These are phyloP conservation scores for Enteromius anoplus DNA, from an alignment of 2,797 vertebrate species.

Conservation along the genomic window DNA sequence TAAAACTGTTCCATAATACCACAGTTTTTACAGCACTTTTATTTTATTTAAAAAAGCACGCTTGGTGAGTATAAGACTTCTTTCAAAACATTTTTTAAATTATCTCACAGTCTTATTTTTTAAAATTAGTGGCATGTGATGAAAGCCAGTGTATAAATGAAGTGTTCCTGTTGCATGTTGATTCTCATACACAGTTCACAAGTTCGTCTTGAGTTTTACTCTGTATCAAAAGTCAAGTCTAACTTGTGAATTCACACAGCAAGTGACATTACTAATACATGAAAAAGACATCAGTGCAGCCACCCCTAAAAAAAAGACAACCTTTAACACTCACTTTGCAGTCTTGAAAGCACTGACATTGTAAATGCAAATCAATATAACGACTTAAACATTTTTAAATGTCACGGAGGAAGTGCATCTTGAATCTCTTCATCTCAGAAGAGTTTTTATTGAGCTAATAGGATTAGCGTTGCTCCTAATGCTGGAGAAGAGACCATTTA, in stretches of 20 bases:
- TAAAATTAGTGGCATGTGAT: background rate
- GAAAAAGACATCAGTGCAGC: too few relatives aligned
- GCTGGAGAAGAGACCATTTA: background rate
- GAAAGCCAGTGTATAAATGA: background rate
- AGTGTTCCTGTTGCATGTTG: background rate
- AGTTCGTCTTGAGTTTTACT: background rate
- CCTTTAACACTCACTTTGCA: background rate
- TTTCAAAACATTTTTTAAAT: background rate
- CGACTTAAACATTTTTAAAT: background rate
- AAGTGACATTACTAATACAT: background rate
- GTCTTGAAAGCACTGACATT: background rate
- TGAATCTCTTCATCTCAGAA: conserved; percentile 23
- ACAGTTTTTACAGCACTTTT: background rate
- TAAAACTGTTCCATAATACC: background rate
- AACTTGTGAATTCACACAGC: background rate
- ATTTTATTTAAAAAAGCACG: background rate
- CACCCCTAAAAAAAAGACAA: too few relatives aligned
- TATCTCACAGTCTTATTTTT: background rate
- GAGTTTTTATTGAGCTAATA: conserved; percentile 17
- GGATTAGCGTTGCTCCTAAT: conserved; percentile 18
- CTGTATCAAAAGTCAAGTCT: background rate
- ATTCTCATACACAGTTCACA: background rate
- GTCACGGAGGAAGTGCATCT: conserved; percentile 10
- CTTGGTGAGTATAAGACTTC: background rate
- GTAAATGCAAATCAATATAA: background rate